These are phyloP conservation scores for Biston stratarius DNA, from an alignment of 2,888 invertebrate species.

Conservation along the genomic window DNA sequence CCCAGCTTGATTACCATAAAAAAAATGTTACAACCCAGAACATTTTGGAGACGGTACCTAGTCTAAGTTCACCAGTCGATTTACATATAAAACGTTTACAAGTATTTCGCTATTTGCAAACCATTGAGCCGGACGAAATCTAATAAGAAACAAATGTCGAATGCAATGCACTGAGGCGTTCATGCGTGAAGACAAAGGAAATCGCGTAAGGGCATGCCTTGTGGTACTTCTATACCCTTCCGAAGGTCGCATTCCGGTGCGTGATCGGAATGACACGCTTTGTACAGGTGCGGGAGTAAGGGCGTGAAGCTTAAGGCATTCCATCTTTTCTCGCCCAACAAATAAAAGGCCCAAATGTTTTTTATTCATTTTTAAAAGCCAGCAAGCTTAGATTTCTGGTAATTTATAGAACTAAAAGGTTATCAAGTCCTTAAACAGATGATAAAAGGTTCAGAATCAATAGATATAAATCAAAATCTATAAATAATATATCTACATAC, in stretches of 20 bases:
- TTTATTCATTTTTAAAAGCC: neutral
- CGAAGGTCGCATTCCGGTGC: constrained; percentile 62
- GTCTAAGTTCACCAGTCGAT: neutral
- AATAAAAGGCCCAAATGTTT: neutral
- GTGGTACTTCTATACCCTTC: constrained; percentile 50
- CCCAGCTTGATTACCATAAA: too few species aligned
- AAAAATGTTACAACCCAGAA: neutral
- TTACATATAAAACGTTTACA: neutral
- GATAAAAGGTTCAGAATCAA: too few species aligned
- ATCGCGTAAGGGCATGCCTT: constrained; percentile 53
- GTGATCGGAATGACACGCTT: constrained; percentile 51
- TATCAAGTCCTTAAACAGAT: too few species aligned
- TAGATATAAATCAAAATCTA: too few species aligned
- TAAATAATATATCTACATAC: too few species aligned
- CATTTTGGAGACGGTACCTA: neutral
- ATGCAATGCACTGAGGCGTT: constrained; percentile 38
- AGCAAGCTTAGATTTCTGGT: neutral
- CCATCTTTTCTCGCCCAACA: neutral
- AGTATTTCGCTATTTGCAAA: constrained; percentile 13
- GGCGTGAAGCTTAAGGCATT: constrained; percentile 1
- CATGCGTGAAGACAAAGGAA: constrained; percentile 59
- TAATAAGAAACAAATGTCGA: constrained; percentile 36
- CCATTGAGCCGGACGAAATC: constrained; percentile 22
- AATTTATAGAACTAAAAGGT: too few species aligned
- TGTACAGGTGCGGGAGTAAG: constrained; percentile 21